These are phyloP conservation scores for Sebastes glaucus DNA, from an alignment of 2,797 vertebrate species.

Conservation along the genomic window DNA sequence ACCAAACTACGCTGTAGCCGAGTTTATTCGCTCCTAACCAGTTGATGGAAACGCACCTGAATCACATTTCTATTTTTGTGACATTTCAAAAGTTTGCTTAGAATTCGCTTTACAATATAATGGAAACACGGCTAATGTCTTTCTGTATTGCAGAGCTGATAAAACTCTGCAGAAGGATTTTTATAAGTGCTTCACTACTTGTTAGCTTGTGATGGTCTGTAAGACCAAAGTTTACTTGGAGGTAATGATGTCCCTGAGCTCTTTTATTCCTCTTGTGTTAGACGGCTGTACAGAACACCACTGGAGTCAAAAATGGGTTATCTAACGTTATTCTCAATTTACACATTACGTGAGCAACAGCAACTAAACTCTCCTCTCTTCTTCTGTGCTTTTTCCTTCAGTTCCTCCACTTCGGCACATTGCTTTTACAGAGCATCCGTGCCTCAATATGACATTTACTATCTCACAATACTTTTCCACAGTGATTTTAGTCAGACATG, in stretches of 20 bases:
- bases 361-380: background rate
- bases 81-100: background rate
- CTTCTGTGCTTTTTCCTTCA: background rate
- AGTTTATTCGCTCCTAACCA: background rate
- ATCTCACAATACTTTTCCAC: background rate
- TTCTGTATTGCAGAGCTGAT: background rate
- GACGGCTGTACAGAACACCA: background rate
- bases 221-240: background rate
- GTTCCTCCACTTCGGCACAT: background rate
- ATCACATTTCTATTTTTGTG: background rate
- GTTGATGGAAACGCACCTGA: background rate
- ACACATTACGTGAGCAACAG: background rate
- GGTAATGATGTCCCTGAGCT: background rate
- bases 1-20: background rate
- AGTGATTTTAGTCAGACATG: background rate
- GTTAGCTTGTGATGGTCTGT: background rate
- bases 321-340: background rate
- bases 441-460: background rate
- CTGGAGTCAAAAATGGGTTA: background rate
- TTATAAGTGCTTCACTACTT: background rate
- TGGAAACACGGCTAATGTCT: background rate
- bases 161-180: background rate
- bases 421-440: background rate
- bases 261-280: background rate
- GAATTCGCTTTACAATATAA: fast-evolving